Conservation (phyloP, 2,797 vertebrate species). For the Sarcoramphus papa region DNA sequence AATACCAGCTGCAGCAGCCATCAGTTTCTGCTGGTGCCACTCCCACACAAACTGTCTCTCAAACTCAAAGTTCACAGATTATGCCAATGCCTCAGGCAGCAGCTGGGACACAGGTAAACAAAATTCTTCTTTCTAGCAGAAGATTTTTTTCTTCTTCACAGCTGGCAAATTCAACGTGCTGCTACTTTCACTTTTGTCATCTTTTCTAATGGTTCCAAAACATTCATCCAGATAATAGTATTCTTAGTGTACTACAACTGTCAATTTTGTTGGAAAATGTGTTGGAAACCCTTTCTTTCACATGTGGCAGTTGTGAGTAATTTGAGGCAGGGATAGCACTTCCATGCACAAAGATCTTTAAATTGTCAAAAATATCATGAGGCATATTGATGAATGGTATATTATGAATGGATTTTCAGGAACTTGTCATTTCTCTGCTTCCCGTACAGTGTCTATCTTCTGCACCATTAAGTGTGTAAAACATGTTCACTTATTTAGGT, state of each 20-base stretch:
- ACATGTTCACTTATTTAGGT: not conserved
- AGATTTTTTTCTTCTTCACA: not conserved
- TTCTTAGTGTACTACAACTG: not conserved
- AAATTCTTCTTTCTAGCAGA: not conserved
- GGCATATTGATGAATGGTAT: not conserved
- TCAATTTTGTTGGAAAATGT: not conserved
- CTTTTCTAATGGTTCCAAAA: constrained; percentile 23
- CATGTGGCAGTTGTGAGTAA: not conserved
- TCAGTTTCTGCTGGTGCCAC: constrained; percentile 61
- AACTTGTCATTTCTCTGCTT: constrained; percentile 4
- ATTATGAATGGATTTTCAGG: not conserved
- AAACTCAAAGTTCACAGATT: constrained; percentile 64
- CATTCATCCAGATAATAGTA: not conserved
- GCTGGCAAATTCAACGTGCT: not conserved
- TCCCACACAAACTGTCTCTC: constrained; percentile 64
- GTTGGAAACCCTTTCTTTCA: not conserved
- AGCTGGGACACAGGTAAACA: constrained; percentile 84
- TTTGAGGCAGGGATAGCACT: not conserved
- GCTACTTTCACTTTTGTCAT: constrained; percentile 21
- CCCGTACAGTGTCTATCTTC: not conserved
- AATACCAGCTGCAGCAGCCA: constrained; percentile 73
- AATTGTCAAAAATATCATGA: not conserved
- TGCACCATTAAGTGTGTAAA: not conserved
- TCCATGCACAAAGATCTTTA: not conserved
- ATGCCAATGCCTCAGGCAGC: constrained; percentile 73